These are phyloP conservation scores for Halyomorpha halys DNA, from an alignment of 1,140 invertebrate genomes.

Conservation along the genomic window DNA sequence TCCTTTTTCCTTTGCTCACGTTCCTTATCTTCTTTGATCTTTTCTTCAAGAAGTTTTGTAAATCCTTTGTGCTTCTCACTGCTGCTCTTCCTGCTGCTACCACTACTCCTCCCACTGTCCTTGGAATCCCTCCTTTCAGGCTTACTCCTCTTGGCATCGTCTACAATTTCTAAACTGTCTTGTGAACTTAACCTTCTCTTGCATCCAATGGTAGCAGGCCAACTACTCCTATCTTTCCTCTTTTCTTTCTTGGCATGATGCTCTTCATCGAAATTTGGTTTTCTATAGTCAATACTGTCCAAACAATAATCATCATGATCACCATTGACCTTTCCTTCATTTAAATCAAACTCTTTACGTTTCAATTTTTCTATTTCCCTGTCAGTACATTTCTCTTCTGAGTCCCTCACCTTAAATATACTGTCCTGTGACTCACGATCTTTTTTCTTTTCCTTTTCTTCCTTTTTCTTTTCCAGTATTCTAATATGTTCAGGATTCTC, in stretches of 20 bases:
- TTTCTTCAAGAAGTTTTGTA: conserved; percentile 43
- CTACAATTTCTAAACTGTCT: conserved; percentile 53
- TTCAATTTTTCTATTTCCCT: conserved; percentile 25
- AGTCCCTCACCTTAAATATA: conserved; percentile 6
- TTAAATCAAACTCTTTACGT: conserved; percentile 24
- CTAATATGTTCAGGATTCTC: conserved; percentile 34
- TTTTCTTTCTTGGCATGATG: conserved; percentile 38
- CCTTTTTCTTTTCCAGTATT: conserved; percentile 36
- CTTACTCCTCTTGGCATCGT: conserved; percentile 61
- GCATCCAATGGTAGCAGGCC: conserved; percentile 49
- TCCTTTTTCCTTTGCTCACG: conserved; percentile 30
- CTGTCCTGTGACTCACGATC: conserved; percentile 11
- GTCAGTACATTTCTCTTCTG: conserved; percentile 5
- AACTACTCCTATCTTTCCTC: conserved; percentile 32
- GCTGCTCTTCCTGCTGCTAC: conserved; percentile 31
- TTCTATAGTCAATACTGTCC: conserved; percentile 22
- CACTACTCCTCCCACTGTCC: conserved; percentile 40
- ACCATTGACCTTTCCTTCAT: conserved; percentile 26
- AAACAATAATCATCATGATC: conserved; percentile 26
- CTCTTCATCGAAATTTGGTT: conserved; percentile 30
- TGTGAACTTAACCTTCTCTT: conserved; percentile 68
- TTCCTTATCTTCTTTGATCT: conserved; percentile 45
- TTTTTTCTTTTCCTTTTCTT: conserved; percentile 19
- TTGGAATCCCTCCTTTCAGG: conserved; percentile 59
- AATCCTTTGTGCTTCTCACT: conserved; percentile 38